These are phyloP conservation scores for Chrysolina haemoptera DNA, from an alignment of 2,888 invertebrate species.

Conservation along the genomic window DNA sequence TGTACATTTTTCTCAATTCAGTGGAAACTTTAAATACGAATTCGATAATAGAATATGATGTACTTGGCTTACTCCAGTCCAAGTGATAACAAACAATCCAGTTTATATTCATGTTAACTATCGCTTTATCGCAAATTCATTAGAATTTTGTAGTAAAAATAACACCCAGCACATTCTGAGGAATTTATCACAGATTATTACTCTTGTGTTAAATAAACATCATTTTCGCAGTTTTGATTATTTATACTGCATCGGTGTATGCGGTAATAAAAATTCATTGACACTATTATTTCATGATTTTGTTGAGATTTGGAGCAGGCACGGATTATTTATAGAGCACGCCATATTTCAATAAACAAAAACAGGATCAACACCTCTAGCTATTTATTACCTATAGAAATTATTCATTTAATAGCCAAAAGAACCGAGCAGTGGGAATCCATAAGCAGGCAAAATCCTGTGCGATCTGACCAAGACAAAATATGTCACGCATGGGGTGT, in stretches of 20 bases:
- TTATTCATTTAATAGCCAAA: no score
- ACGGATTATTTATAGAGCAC: neutral
- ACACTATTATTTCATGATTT: neutral
- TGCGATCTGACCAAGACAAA: no score
- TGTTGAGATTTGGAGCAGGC: neutral
- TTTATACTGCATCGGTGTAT: neutral
- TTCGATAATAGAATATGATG: conserved; percentile 4
- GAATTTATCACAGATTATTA: conserved; percentile 3
- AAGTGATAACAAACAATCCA: conserved; percentile 12
- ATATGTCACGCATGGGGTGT: no score
- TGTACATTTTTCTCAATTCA: neutral
- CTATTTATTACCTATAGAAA: no score
- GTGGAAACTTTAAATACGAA: neutral
- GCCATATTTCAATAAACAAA: neutral
- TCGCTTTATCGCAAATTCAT: conserved; percentile 2
- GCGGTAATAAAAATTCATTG: conserved; percentile 10
- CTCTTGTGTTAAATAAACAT: conserved; percentile 6
- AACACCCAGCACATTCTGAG: neutral
- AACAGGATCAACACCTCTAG: no score
- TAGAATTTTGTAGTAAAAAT: neutral
- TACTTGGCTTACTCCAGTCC: conserved; percentile 8
- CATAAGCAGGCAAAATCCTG: no score
- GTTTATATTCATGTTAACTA: conserved; percentile 22
- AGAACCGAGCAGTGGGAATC: no score
- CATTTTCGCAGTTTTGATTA: conserved; percentile 8